These are phyloP conservation scores for Aphelinus atriplicis DNA, from an alignment of 1,140 invertebrate genomes.

Conservation along the genomic window DNA sequence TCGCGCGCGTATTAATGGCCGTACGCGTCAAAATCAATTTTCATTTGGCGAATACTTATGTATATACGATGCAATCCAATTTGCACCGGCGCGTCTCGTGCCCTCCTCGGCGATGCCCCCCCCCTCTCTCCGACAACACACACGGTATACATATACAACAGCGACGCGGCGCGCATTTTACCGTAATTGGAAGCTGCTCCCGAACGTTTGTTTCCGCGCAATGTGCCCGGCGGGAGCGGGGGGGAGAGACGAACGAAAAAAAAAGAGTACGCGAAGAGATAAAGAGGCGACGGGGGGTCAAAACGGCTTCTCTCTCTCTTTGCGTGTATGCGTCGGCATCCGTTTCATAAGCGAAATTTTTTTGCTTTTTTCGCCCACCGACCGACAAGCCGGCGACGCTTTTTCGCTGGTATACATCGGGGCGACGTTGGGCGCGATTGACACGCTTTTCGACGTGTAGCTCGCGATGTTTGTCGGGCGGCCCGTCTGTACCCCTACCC, in stretches of 20 bases:
- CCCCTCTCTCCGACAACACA: too few relatives aligned
- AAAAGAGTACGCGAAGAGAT: slow-evolving; percentile 10
- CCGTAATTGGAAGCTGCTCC: slow-evolving; percentile 59
- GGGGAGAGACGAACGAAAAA: too few relatives aligned
- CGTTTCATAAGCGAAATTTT: slow-evolving; percentile 34
- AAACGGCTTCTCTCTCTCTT: slow-evolving; percentile 15
- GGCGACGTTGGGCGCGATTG: slow-evolving; percentile 10
- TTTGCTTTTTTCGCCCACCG: slow-evolving; percentile 9
- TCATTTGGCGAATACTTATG: slow-evolving; percentile 65
- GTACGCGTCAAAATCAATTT: slow-evolving; percentile 64
- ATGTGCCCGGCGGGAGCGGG: slow-evolving; percentile 12
- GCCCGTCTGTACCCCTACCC: neutral
- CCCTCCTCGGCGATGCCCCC: too few relatives aligned
- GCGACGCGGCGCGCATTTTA: slow-evolving; percentile 52
- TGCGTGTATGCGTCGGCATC: neutral
- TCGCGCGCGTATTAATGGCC: slow-evolving; percentile 61
- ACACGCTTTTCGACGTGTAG: slow-evolving; percentile 32
- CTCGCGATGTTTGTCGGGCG: slow-evolving; percentile 25
- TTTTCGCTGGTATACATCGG: slow-evolving; percentile 11
- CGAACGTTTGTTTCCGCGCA: slow-evolving; percentile 50
- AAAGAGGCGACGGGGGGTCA: slow-evolving; percentile 26
- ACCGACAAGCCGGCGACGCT: slow-evolving; percentile 33
- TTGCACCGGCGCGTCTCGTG: slow-evolving; percentile 50
- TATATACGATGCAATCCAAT: slow-evolving; percentile 65
- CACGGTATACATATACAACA: too few relatives aligned